Base-by-base conservation (phyloP, 2,113 vertebrate genomes). In the Eidolon helvum region DNA sequence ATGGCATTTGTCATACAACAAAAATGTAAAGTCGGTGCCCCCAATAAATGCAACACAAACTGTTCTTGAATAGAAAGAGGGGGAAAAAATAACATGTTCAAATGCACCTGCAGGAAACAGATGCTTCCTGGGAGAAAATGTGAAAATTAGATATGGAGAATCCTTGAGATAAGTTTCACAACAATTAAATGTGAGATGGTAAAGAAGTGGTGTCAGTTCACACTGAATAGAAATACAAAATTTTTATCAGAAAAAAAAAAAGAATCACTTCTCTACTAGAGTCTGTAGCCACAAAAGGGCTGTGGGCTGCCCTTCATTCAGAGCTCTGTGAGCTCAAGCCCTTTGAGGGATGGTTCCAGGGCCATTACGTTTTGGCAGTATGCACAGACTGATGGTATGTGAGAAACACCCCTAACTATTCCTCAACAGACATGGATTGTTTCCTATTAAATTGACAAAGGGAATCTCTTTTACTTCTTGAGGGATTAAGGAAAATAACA, bases 181-280 rank as follows among this genome's bases (percentile, higher is more conserved):
- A 95, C 96, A 98, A 98, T 98, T 98, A 98, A 97, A 95, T 94
- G 96, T 7, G 43, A 97, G 55, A 86, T 50, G 19, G 97, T 86
- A 91, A 74, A 96, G 95, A 90, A 96, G 89, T 30, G 15, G 14
- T 89, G 66, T 63, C 84, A 65, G 90, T 94, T 98, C 55, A 22
- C 16, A 94, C 10, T 48, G 83, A 21, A 9, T 40, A 89, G 74
- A 97, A 95, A 57, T 71, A 93, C 66, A 93, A 94, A 93, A 91
- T 43, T 71, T 95, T 97, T 97, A 96, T 48, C 79, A 45, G 38
- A 21, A 61, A 86, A 38, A 95, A 86, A 38, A 96, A 77, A 91
- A 95, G 79, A 79, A 91, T 69, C 59, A 53, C 15, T 78, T 72
- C 21, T 68, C 21, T 72, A 72, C 93, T 43, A 21, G 40, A 78